Conservation (phyloP, 2,113 vertebrate species). For the Siphamia tubifer region DNA sequence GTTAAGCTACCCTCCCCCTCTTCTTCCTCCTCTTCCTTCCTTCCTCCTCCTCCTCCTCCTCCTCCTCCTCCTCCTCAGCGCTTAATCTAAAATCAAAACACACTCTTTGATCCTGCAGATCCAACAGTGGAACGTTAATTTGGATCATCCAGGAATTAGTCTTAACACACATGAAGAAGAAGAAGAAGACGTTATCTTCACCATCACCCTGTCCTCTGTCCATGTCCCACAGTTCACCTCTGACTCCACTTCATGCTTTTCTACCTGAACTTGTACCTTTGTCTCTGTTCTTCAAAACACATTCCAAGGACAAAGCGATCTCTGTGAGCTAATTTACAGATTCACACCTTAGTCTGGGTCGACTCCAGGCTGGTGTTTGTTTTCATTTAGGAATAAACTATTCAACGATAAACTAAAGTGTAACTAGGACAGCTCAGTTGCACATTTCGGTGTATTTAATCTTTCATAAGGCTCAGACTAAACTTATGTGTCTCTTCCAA, state of each 20-base stretch:
- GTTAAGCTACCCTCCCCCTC: neutral
- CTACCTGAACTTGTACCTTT: neutral
- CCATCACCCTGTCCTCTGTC: too few species aligned
- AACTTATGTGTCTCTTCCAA: neutral
- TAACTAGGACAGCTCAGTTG: neutral
- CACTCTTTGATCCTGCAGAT: constrained; percentile 42
- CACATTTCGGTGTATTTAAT: neutral
- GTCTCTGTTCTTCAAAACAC: constrained; percentile 2
- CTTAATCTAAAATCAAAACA: constrained; percentile 41
- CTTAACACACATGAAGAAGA: neutral
- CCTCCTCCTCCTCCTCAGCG: neutral
- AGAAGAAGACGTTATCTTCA: neutral
- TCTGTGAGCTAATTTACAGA: neutral
- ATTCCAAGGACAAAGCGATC: neutral
- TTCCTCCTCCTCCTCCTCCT: neutral
- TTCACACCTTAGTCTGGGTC: neutral
- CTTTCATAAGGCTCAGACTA: neutral
- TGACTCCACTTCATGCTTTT: neutral
- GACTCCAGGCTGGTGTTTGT: neutral
- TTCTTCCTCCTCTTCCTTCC: too few species aligned
- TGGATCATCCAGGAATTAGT: neutral
- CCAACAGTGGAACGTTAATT: constrained; percentile 9
- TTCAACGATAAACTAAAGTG: too few species aligned
- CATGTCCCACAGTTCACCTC: neutral
- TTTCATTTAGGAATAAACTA: too few species aligned